Percentiles rank a stretch among this genome's conserved stretches.
phyloP scores from a whole-genome alignment of 2,888 invertebrate species.

The Abrostola tripartita region DNA sequence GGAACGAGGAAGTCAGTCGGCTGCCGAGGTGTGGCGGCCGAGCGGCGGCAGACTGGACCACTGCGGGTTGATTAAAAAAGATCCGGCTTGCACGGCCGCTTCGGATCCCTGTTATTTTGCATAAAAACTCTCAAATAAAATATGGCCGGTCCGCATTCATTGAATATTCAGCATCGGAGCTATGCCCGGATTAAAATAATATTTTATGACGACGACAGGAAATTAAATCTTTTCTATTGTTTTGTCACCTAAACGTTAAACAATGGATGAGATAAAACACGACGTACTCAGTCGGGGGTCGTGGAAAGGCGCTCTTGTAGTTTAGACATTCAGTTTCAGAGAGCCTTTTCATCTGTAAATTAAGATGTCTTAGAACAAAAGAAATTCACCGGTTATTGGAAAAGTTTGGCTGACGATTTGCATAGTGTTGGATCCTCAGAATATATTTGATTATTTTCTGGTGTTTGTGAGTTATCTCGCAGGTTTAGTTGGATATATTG shows the following conservation, averaged over 20 bases:
- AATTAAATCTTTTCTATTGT: constrained; percentile 82
- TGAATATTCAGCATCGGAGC: constrained; percentile 77
- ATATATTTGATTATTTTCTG: constrained; percentile 15
- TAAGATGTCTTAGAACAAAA: constrained; percentile 50
- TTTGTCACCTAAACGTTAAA: constrained; percentile 69
- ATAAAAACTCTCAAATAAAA: constrained; percentile 77
- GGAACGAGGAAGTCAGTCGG: constrained; percentile 52
- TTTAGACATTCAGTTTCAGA: constrained; percentile 11
- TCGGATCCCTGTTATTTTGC: constrained; percentile 64
- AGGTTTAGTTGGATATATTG: constrained; percentile 15
- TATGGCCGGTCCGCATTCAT: constrained; percentile 71
- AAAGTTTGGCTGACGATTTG: constrained; percentile 45
- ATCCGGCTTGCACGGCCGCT: constrained; percentile 58
- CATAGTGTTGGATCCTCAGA: constrained; percentile 19
- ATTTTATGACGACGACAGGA: constrained; percentile 79
- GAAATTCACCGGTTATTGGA: constrained; percentile 46
- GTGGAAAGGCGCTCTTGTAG: constrained; percentile 25
- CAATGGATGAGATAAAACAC: constrained; percentile 61
- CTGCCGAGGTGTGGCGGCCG: constrained; percentile 36
- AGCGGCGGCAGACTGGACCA: constrained; percentile 22
- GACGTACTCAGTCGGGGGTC: constrained; percentile 14
- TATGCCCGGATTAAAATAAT: constrained; percentile 79
- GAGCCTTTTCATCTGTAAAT: constrained; percentile 43
- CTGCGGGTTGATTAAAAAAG: constrained; percentile 66
- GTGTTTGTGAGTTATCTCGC: constrained; percentile 21